These are phyloP conservation scores for Lasioglossum pauxillum DNA, from an alignment of 2,888 invertebrate genomes.

Conservation along the genomic window DNA sequence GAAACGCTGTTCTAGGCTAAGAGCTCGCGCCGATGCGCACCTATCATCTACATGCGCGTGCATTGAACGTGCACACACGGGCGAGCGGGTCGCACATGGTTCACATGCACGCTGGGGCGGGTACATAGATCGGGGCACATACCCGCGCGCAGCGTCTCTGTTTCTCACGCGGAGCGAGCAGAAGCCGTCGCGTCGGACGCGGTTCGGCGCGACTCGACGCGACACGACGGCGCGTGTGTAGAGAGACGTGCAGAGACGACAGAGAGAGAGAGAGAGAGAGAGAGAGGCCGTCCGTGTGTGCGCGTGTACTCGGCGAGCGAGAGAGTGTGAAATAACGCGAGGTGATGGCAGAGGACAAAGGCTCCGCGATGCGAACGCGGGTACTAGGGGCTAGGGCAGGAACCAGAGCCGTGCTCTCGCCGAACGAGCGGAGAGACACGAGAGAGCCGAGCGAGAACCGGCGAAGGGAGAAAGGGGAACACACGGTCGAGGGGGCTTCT, in stretches of 20 bases:
- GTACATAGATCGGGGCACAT: slow-evolving; percentile 9
- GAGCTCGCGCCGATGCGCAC: slow-evolving; percentile 9
- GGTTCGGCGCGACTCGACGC: slow-evolving; percentile 20
- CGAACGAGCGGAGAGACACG: slow-evolving; percentile 27
- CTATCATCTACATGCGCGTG: slow-evolving; percentile 5
- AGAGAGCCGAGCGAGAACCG: slow-evolving; percentile 36
- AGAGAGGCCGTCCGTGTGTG: neutral
- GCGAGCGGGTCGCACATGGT: neutral
- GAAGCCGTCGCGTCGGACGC: slow-evolving; percentile 1
- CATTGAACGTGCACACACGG: neutral
- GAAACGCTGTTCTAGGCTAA: slow-evolving; percentile 2
- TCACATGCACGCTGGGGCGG: neutral
- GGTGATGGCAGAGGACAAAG: slow-evolving; percentile 82
- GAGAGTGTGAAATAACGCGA: slow-evolving; percentile 83
- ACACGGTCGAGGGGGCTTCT: slow-evolving; percentile 61
- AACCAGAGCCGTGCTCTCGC: slow-evolving; percentile 57
- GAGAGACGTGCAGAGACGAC: neutral
- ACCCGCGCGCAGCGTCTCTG: slow-evolving; percentile 17
- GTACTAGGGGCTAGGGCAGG: slow-evolving; percentile 75
- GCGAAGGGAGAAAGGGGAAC: slow-evolving; percentile 48
- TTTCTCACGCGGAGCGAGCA: slow-evolving; percentile 49
- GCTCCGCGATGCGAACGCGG: slow-evolving; percentile 78
- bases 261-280: neutral
- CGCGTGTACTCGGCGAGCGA: slow-evolving; percentile 42
- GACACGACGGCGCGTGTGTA: slow-evolving; percentile 12